Evolutionary conservation across 1,140 invertebrate genomes (phyloP), one percentile per base, ranked within the genome.

Genomic region (Limonius californicus): DNA sequence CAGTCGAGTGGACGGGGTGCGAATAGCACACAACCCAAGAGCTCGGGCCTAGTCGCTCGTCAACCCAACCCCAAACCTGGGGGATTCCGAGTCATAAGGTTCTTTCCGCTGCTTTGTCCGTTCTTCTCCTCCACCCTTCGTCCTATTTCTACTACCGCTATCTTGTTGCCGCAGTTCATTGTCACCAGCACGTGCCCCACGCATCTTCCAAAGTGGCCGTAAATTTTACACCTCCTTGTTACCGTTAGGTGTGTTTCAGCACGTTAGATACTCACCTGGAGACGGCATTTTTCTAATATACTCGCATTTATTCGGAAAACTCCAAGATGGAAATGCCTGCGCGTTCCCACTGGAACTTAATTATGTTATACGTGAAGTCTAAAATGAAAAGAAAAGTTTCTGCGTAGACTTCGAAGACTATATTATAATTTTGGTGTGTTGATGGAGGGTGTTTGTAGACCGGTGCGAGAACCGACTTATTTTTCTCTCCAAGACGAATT

Each of bases 321-420:
- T 14, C n/a, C 16, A 45, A 23, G 11, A 58, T 58, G 43, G 39
- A 58, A 58, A 58, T 58, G 39, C 57, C 21, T 11, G 16, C 42
- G 16, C 35, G 43, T 35, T 27, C 43, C 21, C 20, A 47, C 43
- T 58, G 39, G 20, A 43, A 58, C 21, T 19, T 35, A 45, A 58
- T 58, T 43, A 58, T 35, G 23, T 27, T 27, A 3, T 27, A 27
- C 23, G 9, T 11, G 14, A 16, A 39, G 55, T 27, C n/a, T 58
- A 16, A 43, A 43, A 21, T 58, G 57, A 11, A 16, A 21, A 20
- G 45, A 58, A 16, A 42, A 45, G n/a, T 45, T 45, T n/a, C 4
- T 18, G 42, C 4, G 42, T 45, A 6, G 16, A 45, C 14, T 45
- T 45, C 6, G 12, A 12, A 45, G 42, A 45, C 23, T 27, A 27